Base-by-base conservation (phyloP, 2,113 vertebrate genomes). In the Scytalopus superciliaris region DNA sequence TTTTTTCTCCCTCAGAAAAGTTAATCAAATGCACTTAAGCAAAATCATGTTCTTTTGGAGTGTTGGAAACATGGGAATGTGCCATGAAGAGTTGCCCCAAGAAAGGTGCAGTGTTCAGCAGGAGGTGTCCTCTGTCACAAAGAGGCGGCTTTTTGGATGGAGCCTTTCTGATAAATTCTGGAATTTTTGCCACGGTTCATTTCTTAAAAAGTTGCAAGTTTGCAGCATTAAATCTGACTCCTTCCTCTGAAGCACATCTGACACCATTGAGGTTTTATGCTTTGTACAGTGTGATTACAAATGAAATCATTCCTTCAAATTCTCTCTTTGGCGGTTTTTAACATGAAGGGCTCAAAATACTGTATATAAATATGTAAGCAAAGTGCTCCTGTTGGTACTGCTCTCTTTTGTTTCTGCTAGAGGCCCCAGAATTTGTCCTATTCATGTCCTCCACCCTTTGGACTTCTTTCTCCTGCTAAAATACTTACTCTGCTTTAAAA, bases 1-100 rank as follows among this genome's bases (percentile, higher is more conserved):
- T n/a, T n/a, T n/a, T 47, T 89, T 31, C 31, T 81, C 1, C 0
- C 21, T 63, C 3, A 0, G 30, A 44, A 59, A 11, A 28, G 62
- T 82, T 68, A 52, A 82, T 75, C 16, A 82, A 64, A 69, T 24
- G n/a, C 45, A 9, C 19, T 66, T 83, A n/a, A 83, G n/a, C 24
- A 25, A 57, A 76, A 93, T 33, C 30, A n/a, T n/a, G n/a, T 53
- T 40, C 16, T 64, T 82, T 22, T 30, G n/a, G n/a, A 69, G 17
- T 67, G 22, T 49, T 84, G 55, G 39, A 49, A 53, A 37, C 18
- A 6, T 24, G 39, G 52, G 24, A 76, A 35, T 2, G 2, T 57
- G 14, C n/a, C 16, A 3, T 8, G 10, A 56, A 24, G 31, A 14
- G 44, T 8, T 75, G 31, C 16, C 62, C 11, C 27, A 56, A 33